phyloP scores from a whole-genome alignment of 2,888 invertebrate genomes.

The Ochropacha duplaris region DNA sequence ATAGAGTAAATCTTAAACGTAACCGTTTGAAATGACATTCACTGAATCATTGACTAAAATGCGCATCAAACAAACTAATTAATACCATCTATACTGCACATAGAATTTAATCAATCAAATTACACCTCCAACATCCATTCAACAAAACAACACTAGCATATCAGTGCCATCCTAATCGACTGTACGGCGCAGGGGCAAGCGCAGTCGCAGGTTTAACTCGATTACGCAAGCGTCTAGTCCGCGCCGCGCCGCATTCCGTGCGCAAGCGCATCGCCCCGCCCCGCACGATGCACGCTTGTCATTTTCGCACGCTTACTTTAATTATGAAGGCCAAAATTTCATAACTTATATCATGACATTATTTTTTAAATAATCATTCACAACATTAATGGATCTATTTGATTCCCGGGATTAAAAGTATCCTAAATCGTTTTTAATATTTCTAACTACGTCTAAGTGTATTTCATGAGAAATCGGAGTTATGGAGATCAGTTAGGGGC shows the following conservation, averaged over 20 bases:
- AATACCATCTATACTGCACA: neutral
- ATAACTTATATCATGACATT: neutral
- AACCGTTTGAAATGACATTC: neutral
- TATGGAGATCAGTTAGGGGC: no score
- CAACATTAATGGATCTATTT: no score
- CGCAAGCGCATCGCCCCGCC: conserved; percentile 10
- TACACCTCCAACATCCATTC: neutral
- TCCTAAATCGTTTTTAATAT: no score
- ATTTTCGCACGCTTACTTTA: conserved; percentile 1
- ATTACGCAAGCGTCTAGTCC: neutral
- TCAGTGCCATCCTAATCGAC: neutral
- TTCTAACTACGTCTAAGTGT: no score
- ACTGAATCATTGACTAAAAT: no score
- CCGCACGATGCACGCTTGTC: conserved; percentile 1
- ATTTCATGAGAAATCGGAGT: no score
- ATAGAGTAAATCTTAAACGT: neutral
- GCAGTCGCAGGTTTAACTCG: neutral
- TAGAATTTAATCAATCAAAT: neutral
- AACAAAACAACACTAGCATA: neutral
- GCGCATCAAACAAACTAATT: no score
- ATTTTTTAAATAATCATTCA: no score
- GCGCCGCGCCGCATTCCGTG: conserved; percentile 3
- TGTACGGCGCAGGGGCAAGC: neutral
- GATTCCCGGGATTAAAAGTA: no score
- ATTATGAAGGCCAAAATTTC: neutral